Evolutionary conservation across 2,888 invertebrate genomes (phyloP).

Genomic region (Microplitis manilae): DNA sequence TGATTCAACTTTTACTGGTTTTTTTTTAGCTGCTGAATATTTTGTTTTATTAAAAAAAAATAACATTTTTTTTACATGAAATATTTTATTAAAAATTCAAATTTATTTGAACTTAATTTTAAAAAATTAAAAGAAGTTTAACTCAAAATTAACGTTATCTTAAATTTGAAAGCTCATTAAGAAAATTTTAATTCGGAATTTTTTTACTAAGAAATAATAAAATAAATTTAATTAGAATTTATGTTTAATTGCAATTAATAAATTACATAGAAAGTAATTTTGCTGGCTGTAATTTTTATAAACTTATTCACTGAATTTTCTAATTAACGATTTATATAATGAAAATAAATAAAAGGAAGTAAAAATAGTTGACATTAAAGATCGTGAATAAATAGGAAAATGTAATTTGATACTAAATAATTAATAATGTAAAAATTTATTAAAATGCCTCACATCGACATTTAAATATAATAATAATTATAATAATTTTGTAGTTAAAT

Average conservation of each 20-base stretch:
- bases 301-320: too few relatives aligned
- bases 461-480: background rate
- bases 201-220: too few relatives aligned
- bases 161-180: too few relatives aligned
- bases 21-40: background rate
- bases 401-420: background rate
- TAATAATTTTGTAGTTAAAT: background rate
- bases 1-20: background rate
- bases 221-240: too few relatives aligned
- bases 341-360: background rate
- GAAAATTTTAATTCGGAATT: too few relatives aligned
- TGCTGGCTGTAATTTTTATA: too few relatives aligned
- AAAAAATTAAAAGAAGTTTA: too few relatives aligned
- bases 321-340: background rate
- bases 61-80: background rate
- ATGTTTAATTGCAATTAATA: too few relatives aligned
- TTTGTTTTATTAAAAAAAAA: background rate
- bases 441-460: background rate
- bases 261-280: too few relatives aligned
- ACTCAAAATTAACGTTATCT: too few relatives aligned
- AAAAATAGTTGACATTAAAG: slow-evolving; percentile 1
- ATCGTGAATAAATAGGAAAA: background rate
- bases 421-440: background rate
- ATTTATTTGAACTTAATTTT: too few relatives aligned
- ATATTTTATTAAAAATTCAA: background rate